phyloP scores from a whole-genome alignment of 1,140 invertebrate genomes.

The Chrysopa pallens region DNA sequence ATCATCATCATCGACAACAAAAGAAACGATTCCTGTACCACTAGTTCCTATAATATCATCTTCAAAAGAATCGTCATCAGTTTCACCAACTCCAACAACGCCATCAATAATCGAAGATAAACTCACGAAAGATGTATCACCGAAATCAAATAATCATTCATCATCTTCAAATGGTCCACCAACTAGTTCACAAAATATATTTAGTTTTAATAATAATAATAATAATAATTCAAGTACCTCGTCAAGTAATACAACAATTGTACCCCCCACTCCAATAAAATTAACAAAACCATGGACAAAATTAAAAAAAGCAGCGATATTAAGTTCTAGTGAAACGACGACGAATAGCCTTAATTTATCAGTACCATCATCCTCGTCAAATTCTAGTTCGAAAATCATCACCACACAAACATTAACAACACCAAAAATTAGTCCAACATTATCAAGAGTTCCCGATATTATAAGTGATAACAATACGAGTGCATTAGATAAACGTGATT shows the following conservation, averaged over 20 bases:
- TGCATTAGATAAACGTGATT: constrained; percentile 10
- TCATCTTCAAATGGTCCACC: too few relatives aligned
- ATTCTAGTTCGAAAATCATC: too few relatives aligned
- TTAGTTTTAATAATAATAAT: too few relatives aligned
- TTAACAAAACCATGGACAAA: constrained; percentile 29
- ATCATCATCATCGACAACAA: too few relatives aligned
- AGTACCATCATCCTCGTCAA: background rate
- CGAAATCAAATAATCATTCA: too few relatives aligned
- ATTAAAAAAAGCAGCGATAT: constrained; percentile 33
- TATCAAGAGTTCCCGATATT: background rate
- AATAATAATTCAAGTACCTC: too few relatives aligned
- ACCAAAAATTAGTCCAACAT: background rate
- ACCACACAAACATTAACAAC: too few relatives aligned
- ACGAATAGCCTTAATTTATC: background rate
- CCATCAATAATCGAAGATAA: background rate
- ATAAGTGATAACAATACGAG: constrained; percentile 11
- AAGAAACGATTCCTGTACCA: too few relatives aligned
- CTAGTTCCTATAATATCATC: too few relatives aligned
- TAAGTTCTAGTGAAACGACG: constrained; percentile 10
- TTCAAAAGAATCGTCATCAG: constrained; percentile 13
- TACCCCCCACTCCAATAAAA: background rate
- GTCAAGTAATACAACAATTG: background rate
- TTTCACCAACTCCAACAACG: constrained; percentile 14
- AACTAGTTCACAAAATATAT: too few relatives aligned
- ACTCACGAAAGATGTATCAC: too few relatives aligned